Conservation (phyloP, 2,888 invertebrate species). For the Mechanitis messenoides region DNA sequence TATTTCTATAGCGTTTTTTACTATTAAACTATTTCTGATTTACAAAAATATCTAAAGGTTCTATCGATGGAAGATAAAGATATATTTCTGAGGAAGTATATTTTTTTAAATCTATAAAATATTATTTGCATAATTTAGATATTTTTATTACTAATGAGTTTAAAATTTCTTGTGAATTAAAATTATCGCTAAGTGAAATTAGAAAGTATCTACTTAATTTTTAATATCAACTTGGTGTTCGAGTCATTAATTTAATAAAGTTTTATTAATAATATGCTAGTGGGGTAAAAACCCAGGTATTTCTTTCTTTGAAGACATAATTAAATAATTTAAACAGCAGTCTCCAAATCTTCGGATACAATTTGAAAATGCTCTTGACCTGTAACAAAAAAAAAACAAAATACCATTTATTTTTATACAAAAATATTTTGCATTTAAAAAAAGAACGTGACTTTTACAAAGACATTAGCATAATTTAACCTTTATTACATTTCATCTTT, state of each 20-base stretch:
- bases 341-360: slow-evolving; percentile 72
- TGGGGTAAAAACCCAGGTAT: slow-evolving; percentile 21
- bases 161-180: background rate
- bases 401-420: background rate
- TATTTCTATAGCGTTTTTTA: too few species aligned
- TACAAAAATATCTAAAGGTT: slow-evolving; percentile 1
- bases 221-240: slow-evolving; percentile 59
- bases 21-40: background rate
- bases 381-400: slow-evolving; percentile 42
- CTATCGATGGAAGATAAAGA: background rate
- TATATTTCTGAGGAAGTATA: background rate
- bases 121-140: background rate
- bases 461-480: background rate
- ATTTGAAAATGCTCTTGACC: slow-evolving; percentile 75
- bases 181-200: background rate
- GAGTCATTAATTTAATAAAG: slow-evolving; percentile 12
- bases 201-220: slow-evolving; percentile 31
- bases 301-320: slow-evolving; percentile 7
- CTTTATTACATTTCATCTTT: too few species aligned
- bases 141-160: background rate
- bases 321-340: slow-evolving; percentile 55
- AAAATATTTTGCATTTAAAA: background rate
- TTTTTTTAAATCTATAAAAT: background rate
- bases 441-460: too few species aligned
- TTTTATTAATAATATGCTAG: background rate